Evolutionary conservation across 2,888 invertebrate species (phyloP).

Genomic region (Tortrix viridana): DNA sequence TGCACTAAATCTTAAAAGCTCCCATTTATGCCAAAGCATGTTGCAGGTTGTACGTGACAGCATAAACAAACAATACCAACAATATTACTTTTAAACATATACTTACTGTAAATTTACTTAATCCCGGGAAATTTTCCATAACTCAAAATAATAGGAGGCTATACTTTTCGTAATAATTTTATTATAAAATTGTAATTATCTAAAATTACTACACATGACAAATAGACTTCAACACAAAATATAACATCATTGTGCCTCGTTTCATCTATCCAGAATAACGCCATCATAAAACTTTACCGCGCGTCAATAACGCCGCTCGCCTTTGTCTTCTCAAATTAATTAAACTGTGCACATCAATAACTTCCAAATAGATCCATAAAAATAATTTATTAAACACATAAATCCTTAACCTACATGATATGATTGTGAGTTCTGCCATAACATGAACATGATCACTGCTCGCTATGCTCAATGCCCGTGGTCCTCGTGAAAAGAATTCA

Average conservation of each 20-base stretch:
- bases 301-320: constrained; percentile 12
- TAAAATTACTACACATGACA: constrained; percentile 44
- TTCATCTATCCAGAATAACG: constrained; percentile 5
- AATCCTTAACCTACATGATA: constrained; percentile 72
- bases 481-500: background rate
- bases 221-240: constrained; percentile 44
- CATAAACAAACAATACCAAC: too few species aligned
- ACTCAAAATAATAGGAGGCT: background rate
- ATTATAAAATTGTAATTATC: constrained; percentile 32
- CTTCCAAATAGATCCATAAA: constrained; percentile 47
- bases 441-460: constrained; percentile 35
- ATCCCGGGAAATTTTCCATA: background rate
- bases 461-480: constrained; percentile 12
- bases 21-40: too few species aligned
- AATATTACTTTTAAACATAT: too few species aligned
- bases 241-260: constrained; percentile 40
- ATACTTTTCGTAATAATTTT: constrained; percentile 9
- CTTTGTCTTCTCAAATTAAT: constrained; percentile 29
- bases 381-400: constrained; percentile 45
- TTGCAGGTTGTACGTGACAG: too few species aligned
- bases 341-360: constrained; percentile 51
- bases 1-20: too few species aligned
- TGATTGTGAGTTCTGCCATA: constrained; percentile 59
- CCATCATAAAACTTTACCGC: background rate
- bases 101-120: too few species aligned